These are phyloP conservation scores for Tenthredo scrophulariae DNA, from an alignment of 2,888 invertebrate species.

Conservation along the genomic window DNA sequence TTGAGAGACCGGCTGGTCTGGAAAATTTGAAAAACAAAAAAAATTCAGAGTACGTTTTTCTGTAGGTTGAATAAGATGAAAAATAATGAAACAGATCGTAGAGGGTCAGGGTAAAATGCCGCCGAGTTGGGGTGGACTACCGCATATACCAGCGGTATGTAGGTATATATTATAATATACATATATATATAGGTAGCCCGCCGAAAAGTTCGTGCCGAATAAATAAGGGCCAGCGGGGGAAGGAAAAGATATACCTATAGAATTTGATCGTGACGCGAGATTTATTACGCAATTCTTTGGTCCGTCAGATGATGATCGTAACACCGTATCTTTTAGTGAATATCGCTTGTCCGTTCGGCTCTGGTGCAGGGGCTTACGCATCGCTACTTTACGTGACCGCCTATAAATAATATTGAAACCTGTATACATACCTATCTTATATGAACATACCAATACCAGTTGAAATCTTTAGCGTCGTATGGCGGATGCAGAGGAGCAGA, in stretches of 20 bases:
- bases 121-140: too few relatives aligned
- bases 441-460: background rate
- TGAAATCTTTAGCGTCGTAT: background rate
- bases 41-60: too few relatives aligned
- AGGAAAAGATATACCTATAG: background rate
- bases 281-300: conserved; percentile 24
- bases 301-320: conserved; percentile 11
- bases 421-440: background rate
- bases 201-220: background rate
- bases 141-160: too few relatives aligned
- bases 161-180: background rate
- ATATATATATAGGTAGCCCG: too few relatives aligned
- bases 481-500: too few relatives aligned
- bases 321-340: conserved; percentile 13
- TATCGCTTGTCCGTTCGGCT: conserved; percentile 17
- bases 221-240: background rate
- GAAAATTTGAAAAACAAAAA: too few relatives aligned
- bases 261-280: background rate
- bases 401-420: conserved; percentile 16
- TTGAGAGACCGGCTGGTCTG: too few relatives aligned
- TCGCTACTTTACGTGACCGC: background rate
- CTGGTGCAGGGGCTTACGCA: background rate
- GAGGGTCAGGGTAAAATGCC: too few relatives aligned
- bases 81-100: too few relatives aligned
- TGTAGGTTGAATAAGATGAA: too few relatives aligned